Evolutionary conservation across 2,888 invertebrate genomes (phyloP).

Genomic region (Hemicrepidius hirtus): DNA sequence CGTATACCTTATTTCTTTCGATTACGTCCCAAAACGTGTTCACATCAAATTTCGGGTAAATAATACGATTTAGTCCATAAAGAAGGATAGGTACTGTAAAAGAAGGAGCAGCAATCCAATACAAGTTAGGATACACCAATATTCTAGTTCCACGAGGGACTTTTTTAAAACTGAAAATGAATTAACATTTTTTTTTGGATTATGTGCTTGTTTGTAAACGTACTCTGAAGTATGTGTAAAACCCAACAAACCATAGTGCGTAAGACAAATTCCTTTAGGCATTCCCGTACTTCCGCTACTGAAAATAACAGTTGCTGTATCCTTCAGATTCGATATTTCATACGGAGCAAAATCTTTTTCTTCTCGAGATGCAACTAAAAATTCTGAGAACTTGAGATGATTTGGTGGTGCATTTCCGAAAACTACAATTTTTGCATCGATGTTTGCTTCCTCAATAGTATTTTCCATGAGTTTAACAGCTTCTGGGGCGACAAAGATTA

Average conservation of each 20-base stretch:
- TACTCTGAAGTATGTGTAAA: slow-evolving; percentile 16
- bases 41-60: neutral
- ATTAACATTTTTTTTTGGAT: neutral
- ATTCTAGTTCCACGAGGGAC: slow-evolving; percentile 47
- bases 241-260: slow-evolving; percentile 44
- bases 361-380: slow-evolving; percentile 56
- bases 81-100: neutral
- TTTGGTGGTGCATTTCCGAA: slow-evolving; percentile 58
- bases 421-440: slow-evolving; percentile 61
- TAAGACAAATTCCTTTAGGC: slow-evolving; percentile 58
- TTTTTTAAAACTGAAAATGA: neutral
- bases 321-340: slow-evolving; percentile 38
- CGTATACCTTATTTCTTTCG: neutral
- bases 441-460: slow-evolving; percentile 54
- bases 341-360: slow-evolving; percentile 53
- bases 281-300: slow-evolving; percentile 60
- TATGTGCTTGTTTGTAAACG: too few relatives aligned
- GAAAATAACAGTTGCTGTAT: slow-evolving; percentile 56
- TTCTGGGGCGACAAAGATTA: slow-evolving; percentile 34
- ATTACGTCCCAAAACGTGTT: neutral
- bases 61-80: neutral
- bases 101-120: slow-evolving; percentile 37
- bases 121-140: slow-evolving; percentile 58
- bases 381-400: slow-evolving; percentile 37
- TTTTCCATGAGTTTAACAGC: slow-evolving; percentile 53